These are phyloP conservation scores for Echeneis naucrates DNA, from an alignment of 2,797 vertebrate species.

Conservation along the genomic window DNA sequence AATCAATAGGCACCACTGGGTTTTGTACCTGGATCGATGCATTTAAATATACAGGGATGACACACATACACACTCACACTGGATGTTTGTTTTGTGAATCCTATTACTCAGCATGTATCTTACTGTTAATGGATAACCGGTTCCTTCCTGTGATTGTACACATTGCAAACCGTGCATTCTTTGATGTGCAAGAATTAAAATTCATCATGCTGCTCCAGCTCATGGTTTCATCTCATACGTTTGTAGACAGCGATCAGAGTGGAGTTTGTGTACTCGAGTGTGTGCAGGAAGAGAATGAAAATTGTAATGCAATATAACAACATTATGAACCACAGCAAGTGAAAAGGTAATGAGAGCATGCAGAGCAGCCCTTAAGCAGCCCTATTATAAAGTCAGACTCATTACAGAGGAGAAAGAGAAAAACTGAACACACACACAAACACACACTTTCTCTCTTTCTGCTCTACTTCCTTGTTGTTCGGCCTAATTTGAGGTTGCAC, in stretches of 20 bases:
- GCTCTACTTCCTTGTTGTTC: constrained; percentile 72
- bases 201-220: constrained; percentile 5
- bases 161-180: constrained; percentile 29
- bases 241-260: neutral
- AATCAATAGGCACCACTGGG: constrained; percentile 40
- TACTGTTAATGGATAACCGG: constrained; percentile 37
- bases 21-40: constrained; percentile 41
- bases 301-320: constrained; percentile 2
- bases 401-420: constrained; percentile 19
- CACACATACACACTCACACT: constrained; percentile 21
- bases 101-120: constrained; percentile 54
- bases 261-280: neutral
- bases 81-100: constrained; percentile 48
- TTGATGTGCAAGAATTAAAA: constrained; percentile 41
- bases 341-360: constrained; percentile 36
- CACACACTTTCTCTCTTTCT: constrained; percentile 59
- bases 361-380: constrained; percentile 48
- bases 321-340: constrained; percentile 2
- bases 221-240: neutral
- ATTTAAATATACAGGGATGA: constrained; percentile 21
- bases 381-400: constrained; percentile 39
- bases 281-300: neutral
- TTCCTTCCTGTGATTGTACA: constrained; percentile 26
- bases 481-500: constrained; percentile 36
- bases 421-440: constrained; percentile 9